Evolutionary conservation across 2,113 vertebrate genomes (phyloP).

Genomic region (Ptyas mucosa): DNA sequence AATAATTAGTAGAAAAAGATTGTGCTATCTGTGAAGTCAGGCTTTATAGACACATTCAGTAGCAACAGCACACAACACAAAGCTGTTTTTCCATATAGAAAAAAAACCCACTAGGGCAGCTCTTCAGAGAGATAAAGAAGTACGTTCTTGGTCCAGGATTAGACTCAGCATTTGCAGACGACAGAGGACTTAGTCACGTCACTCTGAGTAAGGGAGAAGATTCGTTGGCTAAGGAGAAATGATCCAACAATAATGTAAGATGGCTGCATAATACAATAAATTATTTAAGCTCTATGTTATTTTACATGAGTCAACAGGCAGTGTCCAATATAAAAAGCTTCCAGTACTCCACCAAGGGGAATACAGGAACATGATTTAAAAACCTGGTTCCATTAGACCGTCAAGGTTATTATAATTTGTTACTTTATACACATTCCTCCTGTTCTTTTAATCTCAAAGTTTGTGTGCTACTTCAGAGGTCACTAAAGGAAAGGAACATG

Average conservation of each 20-base stretch:
- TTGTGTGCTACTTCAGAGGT: background rate
- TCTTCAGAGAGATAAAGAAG: conserved; percentile 50
- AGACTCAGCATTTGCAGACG: conserved; percentile 58
- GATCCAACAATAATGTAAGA: conserved; percentile 60
- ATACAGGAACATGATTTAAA: conserved; percentile 10
- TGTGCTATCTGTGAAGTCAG: conserved; percentile 24
- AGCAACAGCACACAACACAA: conserved; percentile 17
- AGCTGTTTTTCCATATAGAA: conserved; percentile 29
- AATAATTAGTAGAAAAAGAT: conserved; percentile 21
- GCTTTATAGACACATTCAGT: conserved; percentile 30
- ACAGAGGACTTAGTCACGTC: conserved; percentile 54
- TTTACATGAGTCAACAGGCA: conserved; percentile 7
- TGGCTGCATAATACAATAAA: conserved; percentile 31
- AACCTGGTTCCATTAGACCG: conserved; percentile 32
- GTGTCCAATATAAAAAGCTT: background rate
- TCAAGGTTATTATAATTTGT: background rate
- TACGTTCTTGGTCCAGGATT: conserved; percentile 50
- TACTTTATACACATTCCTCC: background rate
- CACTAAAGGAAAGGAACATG: background rate
- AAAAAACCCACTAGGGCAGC: conserved; percentile 37
- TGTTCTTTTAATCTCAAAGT: background rate
- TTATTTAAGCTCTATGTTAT: conserved; percentile 18
- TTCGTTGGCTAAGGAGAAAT: conserved; percentile 65
- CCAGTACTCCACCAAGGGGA: background rate
- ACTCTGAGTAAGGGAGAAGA: conserved; percentile 54